phyloP scores from a whole-genome alignment of 2,888 invertebrate species.

The Apodemia duryi region DNA sequence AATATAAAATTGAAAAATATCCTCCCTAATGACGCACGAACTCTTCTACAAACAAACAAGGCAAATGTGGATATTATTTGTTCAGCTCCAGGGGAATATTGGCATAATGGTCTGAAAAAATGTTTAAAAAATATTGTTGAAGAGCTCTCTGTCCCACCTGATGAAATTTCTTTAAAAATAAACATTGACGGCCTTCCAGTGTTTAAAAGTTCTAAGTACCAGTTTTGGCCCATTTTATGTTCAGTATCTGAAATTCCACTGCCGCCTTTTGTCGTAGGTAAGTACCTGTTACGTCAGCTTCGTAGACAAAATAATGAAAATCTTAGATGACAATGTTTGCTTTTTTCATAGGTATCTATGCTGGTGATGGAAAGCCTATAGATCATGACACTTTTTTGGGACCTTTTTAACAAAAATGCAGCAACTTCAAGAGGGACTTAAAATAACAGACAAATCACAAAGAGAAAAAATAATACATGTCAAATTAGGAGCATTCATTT shows the following conservation, averaged over 20 bases:
- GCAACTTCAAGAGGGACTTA: slow-evolving; percentile 8
- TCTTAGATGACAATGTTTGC: too few relatives aligned
- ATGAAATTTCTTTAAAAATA: slow-evolving; percentile 4
- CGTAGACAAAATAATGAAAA: too few relatives aligned
- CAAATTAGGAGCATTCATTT: slow-evolving; percentile 19
- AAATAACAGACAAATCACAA: too few relatives aligned
- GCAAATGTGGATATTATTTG: slow-evolving; percentile 16
- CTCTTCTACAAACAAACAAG: slow-evolving; percentile 25
- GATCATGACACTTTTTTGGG: slow-evolving; percentile 20
- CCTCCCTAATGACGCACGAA: slow-evolving; percentile 24
- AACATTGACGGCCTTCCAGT: slow-evolving; percentile 31
- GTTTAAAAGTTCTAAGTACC: slow-evolving; percentile 27
- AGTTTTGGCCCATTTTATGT: slow-evolving; percentile 32
- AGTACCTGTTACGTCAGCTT: too few relatives aligned
- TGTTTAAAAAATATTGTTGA: slow-evolving; percentile 22
- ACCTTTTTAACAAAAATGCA: slow-evolving; percentile 23
- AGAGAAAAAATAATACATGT: slow-evolving; percentile 17
- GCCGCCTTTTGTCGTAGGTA: too few relatives aligned
- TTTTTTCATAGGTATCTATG: slow-evolving; percentile 13
- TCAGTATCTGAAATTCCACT: slow-evolving; percentile 22
- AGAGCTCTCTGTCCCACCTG: background rate
- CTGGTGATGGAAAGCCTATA: slow-evolving; percentile 17
- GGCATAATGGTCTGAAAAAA: slow-evolving; percentile 24
- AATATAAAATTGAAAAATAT: slow-evolving; percentile 14
- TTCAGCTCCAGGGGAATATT: slow-evolving; percentile 23